Percentiles rank a stretch among this genome's conserved stretches.
Evolutionary conservation across 2,113 vertebrate species (phyloP).

Genomic region (Amazona guildingii): DNA sequence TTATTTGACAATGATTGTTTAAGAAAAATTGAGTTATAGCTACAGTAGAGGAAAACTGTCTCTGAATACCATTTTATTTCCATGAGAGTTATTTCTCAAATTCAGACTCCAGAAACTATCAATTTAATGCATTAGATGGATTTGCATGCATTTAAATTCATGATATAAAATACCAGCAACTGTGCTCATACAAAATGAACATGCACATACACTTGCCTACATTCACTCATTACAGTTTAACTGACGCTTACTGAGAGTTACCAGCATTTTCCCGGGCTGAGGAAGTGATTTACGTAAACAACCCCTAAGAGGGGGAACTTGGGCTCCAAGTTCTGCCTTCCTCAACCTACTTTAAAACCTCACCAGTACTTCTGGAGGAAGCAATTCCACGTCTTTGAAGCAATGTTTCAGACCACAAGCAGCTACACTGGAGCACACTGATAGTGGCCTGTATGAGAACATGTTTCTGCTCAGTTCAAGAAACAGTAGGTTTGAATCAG

Average conservation of each 20-base stretch:
- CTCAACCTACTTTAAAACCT: not conserved
- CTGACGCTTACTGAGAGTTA: not conserved
- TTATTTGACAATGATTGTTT: not conserved
- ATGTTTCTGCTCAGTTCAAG: rapidly evolving
- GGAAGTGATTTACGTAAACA: not conserved
- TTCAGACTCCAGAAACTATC: not conserved
- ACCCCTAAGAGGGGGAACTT: not conserved
- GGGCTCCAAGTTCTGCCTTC: not conserved
- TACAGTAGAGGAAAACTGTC: not conserved
- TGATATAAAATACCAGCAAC: not conserved
- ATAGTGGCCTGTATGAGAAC: not conserved
- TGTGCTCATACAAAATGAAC: not conserved
- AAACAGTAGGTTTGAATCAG: not conserved
- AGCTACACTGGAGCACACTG: not conserved
- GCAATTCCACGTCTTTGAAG: not conserved
- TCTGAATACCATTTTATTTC: not conserved
- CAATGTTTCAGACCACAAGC: not conserved
- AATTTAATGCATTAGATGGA: not conserved
- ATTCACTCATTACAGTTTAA: not conserved
- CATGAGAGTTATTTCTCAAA: not conserved
- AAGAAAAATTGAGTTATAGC: not conserved
- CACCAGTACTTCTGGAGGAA: not conserved
- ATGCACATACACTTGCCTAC: not conserved
- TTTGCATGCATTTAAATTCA: not conserved
- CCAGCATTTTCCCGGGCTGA: not conserved